A percentile compares a stretch with the other conserved stretches of the same genome.
Conservation (phyloP, 2,797 vertebrate species). For the Silurus aristotelis region DNA sequence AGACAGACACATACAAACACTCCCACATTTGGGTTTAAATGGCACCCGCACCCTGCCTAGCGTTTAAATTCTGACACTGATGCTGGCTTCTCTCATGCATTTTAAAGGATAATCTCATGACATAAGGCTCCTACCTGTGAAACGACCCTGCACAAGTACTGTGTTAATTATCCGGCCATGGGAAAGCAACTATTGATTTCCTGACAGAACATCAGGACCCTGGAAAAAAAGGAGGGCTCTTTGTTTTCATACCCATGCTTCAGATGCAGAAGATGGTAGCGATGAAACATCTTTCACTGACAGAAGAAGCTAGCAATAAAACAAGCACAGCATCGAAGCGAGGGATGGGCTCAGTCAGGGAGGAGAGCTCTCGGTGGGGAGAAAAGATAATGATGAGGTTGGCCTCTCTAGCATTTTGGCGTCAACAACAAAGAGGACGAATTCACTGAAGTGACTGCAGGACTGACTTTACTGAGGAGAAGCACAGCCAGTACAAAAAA, state of each 20-base stretch:
- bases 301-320: constrained; percentile 64
- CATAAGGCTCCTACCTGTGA: constrained; percentile 73
- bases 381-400: constrained; percentile 68
- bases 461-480: constrained; percentile 60
- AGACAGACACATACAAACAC: constrained; percentile 7
- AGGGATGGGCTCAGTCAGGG: constrained; percentile 37
- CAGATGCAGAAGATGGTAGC: constrained; percentile 76
- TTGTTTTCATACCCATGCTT: constrained; percentile 77
- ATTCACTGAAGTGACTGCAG: constrained; percentile 67
- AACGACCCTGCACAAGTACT: constrained; percentile 79
- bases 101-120: constrained; percentile 73
- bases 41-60: constrained; percentile 32
- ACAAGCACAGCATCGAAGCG: constrained; percentile 61
- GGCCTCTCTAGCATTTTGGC: constrained; percentile 65
- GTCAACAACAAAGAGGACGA: constrained; percentile 70
- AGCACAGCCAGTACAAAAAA: constrained; percentile 62
- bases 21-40: constrained; percentile 11
- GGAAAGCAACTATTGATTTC: constrained; percentile 83
- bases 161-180: constrained; percentile 83
- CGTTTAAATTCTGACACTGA: constrained; percentile 71
- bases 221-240: constrained; percentile 65
- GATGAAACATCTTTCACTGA: constrained; percentile 68
- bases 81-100: constrained; percentile 72
- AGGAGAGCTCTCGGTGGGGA: constrained; percentile 70
- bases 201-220: constrained; percentile 71